These are phyloP conservation scores for Coenonympha glycerion DNA, from an alignment of 2,888 invertebrate genomes.

Conservation along the genomic window DNA sequence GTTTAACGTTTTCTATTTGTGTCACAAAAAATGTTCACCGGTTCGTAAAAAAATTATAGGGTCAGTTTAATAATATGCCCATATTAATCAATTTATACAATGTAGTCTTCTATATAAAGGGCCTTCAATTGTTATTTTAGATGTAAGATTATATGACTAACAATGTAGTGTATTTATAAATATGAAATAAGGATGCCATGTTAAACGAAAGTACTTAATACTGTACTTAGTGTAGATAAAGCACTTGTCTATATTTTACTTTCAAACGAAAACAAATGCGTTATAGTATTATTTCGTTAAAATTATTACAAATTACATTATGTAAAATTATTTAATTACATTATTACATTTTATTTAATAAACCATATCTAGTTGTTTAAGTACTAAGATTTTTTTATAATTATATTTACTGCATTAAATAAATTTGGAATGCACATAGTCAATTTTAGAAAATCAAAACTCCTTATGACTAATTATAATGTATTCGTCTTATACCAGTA, in stretches of 20 bases:
- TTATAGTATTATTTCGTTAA: constrained; percentile 70
- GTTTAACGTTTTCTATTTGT: neutral
- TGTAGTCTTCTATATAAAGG: constrained; percentile 41
- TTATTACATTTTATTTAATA: constrained; percentile 26
- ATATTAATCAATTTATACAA: constrained; percentile 18
- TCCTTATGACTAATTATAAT: constrained; percentile 37
- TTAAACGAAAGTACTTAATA: constrained; percentile 41
- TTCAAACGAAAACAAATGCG: constrained; percentile 60
- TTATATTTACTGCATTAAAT: constrained; percentile 22
- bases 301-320: constrained; percentile 35
- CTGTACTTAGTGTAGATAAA: constrained; percentile 36
- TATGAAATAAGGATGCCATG: constrained; percentile 53
- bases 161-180: constrained; percentile 34
- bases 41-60: constrained; percentile 2
- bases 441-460: constrained; percentile 37
- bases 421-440: constrained; percentile 33
- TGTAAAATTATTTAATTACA: constrained; percentile 17
- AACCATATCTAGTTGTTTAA: constrained; percentile 22
- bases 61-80: constrained; percentile 16
- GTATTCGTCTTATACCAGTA: constrained; percentile 21
- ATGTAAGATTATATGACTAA: constrained; percentile 31
- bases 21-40: neutral
- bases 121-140: constrained; percentile 53
- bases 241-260: constrained; percentile 37
- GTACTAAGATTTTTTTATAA: constrained; percentile 25